Evolutionary conservation across 2,797 vertebrate species (phyloP).

Genomic region (Parotocinclus haroldoi): DNA sequence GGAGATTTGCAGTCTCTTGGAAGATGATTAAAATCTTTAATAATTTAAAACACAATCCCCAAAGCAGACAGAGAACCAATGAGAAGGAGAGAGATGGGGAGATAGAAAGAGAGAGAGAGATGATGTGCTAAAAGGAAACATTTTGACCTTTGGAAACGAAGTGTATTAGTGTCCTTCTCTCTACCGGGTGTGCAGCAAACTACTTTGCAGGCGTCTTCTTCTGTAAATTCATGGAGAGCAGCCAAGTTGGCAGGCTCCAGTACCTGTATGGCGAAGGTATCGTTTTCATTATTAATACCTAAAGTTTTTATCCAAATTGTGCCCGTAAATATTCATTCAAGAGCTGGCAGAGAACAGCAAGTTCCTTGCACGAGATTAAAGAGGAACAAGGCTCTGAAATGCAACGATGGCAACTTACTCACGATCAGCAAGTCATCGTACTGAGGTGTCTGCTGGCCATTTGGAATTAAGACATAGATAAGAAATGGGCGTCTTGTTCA

Average conservation of each 20-base stretch:
- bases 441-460: too few relatives aligned
- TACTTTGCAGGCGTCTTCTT: slow-evolving; percentile 2
- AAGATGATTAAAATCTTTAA: slow-evolving; percentile 53
- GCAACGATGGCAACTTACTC: neutral
- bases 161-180: slow-evolving; percentile 41
- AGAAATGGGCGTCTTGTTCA: too few relatives aligned
- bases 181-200: neutral
- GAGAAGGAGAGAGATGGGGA: slow-evolving; percentile 3
- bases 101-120: slow-evolving; percentile 4
- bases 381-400: neutral
- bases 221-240: slow-evolving; percentile 44
- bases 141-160: slow-evolving; percentile 46
- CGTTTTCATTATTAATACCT: slow-evolving; percentile 67
- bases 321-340: slow-evolving; percentile 53
- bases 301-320: slow-evolving; percentile 59
- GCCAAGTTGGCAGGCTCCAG: slow-evolving; percentile 14
- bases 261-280: slow-evolving; percentile 37
- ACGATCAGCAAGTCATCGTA: too few relatives aligned
- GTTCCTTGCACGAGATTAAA: slow-evolving; percentile 25
- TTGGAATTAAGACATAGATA: too few relatives aligned
- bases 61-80: slow-evolving; percentile 24
- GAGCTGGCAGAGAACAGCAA: slow-evolving; percentile 29
- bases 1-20: slow-evolving; percentile 29
- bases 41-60: slow-evolving; percentile 45
- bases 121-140: slow-evolving; percentile 35